Conservation (phyloP, 2,888 invertebrate genomes). For the Cerastis leucographa region DNA sequence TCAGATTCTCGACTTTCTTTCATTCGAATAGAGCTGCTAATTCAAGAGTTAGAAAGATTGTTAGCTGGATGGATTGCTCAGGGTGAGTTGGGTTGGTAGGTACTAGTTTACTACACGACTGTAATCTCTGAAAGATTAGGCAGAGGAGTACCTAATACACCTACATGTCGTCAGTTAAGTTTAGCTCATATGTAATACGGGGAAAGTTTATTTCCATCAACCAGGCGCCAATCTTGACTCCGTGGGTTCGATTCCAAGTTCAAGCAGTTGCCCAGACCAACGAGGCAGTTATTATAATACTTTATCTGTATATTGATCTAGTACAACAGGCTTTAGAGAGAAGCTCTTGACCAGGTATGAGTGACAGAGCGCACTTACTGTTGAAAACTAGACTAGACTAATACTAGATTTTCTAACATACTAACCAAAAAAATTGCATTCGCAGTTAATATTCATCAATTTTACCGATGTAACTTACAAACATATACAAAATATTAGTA, state of each 20-base stretch:
- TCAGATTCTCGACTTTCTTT: constrained; percentile 8
- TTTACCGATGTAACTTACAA: neutral
- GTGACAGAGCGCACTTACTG: neutral
- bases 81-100: neutral
- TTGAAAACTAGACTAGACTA: neutral
- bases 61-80: neutral
- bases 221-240: no score
- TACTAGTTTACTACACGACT: neutral
- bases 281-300: no score
- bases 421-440: no score
- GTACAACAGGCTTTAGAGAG: neutral
- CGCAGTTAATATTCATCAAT: neutral
- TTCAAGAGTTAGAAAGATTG: neutral
- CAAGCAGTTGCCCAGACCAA: no score
- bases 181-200: no score
- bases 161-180: no score
- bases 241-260: no score
- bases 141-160: no score
- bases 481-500: neutral
- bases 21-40: constrained; percentile 3
- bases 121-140: no score
- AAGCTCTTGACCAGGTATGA: neutral
- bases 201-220: no score
- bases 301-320: no score
- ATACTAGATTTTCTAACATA: no score